Percentiles rank a stretch among this genome's conserved stretches.
Conservation (phyloP, 53 echinoderm and acorn worm genomes). For the Luidia sarsii region DNA sequence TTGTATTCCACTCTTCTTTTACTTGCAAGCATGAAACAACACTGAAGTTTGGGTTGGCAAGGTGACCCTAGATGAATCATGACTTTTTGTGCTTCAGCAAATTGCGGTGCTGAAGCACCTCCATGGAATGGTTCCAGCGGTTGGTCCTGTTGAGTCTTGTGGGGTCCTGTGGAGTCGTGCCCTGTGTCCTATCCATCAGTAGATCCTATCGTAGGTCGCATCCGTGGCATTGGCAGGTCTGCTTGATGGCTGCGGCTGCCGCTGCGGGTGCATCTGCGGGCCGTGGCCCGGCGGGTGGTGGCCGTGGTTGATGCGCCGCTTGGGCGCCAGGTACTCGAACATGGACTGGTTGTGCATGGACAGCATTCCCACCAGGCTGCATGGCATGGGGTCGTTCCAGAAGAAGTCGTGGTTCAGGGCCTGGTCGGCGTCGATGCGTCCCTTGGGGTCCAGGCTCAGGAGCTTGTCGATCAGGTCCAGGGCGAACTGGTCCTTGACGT, state of each 20-base stretch:
- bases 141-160: too few relatives aligned
- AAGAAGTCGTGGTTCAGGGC: conserved; percentile 97
- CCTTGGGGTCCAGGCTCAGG: conserved; percentile 76
- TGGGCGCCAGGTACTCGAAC: conserved; percentile 93
- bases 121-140: too few relatives aligned
- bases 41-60: too few relatives aligned
- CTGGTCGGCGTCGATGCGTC: conserved; percentile 70
- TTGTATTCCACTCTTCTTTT: too few relatives aligned
- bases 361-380: conserved; percentile 73
- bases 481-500: conserved; percentile 94
- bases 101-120: too few relatives aligned
- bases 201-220: conserved; percentile 63
- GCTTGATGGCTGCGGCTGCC: conserved; percentile 13
- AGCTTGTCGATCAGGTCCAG: conserved; percentile 94
- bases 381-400: conserved; percentile 93
- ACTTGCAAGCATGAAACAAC: too few relatives aligned
- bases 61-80: too few relatives aligned
- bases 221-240: conserved; percentile 44
- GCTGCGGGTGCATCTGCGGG: conserved; percentile 14
- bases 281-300: conserved; percentile 44
- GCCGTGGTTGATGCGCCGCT: conserved; percentile 69
- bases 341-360: conserved; percentile 92
- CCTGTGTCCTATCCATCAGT: too few relatives aligned
- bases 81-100: too few relatives aligned
- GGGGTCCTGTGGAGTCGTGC: too few relatives aligned